A percentile compares a stretch with the other conserved stretches of the same genome.
Evolutionary conservation across 2,113 vertebrate genomes (phyloP).

Genomic region (Lophotis ruficrista): DNA sequence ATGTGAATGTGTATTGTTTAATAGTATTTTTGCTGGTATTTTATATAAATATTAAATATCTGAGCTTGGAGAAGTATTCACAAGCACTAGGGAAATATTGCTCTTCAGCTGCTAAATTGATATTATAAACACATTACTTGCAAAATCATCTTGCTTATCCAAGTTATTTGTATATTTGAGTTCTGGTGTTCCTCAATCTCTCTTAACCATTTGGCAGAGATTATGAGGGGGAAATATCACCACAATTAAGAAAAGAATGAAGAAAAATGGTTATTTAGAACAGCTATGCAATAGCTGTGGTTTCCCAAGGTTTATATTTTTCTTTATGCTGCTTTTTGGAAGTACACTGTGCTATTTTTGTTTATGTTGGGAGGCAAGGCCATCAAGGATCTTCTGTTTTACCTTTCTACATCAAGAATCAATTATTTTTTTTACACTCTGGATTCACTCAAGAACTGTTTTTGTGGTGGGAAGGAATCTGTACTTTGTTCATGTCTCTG

Average conservation of each 20-base stretch:
- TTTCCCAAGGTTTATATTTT: neutral
- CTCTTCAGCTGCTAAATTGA: neutral
- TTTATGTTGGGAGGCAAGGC: neutral
- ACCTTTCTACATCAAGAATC: neutral
- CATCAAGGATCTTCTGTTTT: neutral
- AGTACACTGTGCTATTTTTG: neutral
- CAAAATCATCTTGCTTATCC: neutral
- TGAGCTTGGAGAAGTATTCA: neutral
- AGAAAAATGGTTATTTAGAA: neutral
- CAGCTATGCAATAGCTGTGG: neutral
- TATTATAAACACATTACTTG: neutral
- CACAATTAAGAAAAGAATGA: neutral
- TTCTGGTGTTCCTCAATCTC: neutral
- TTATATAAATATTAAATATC: neutral
- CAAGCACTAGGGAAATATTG: neutral
- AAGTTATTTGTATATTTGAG: neutral
- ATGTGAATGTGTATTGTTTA: neutral
- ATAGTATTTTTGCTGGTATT: neutral
- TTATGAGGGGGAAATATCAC: neutral
- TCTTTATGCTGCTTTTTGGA: neutral
- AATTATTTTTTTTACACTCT: neutral
- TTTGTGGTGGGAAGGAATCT: neutral
- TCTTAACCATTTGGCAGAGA: neutral
- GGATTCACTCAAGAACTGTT: neutral
- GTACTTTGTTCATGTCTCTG: neutral